Evolutionary conservation across 2,113 vertebrate species (phyloP), one percentile per base, ranked within the genome.

Genomic region (Genyomyrus donnyi): DNA sequence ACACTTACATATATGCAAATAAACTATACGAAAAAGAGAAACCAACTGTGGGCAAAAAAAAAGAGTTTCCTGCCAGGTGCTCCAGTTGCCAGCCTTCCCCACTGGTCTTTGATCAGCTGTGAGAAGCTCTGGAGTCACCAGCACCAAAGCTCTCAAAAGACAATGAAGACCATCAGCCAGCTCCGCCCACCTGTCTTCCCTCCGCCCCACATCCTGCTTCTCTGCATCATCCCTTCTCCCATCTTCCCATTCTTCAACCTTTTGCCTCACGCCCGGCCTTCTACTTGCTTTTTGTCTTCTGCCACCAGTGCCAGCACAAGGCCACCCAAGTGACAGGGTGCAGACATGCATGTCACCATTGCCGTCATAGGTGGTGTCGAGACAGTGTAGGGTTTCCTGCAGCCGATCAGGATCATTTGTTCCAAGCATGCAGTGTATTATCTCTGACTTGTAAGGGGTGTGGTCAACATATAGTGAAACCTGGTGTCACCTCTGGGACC

Each of bases 1-100:
- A 50, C 31, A 77, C 70, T 77, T 77, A 77, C 74, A 80, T 87
- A 42, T 53, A 87, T 87, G 83, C 24, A 53, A 53, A 87, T 87
- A 87, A 35, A 56, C 85, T n/a, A 27, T 13, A 86, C 11, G 1
- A 50, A 50, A 80, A 39, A 17, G 35, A 86, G 84, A 48, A 87
- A 53, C 50, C 50, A 21, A 39, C 49, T 24, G 49, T 27, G 85
- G 13, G 24, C 50, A 87, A 53, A 39, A 53, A 52, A 50, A 39
- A 48, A 19, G 15, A 35, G 5, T 10, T 39, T 52, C 85, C n/a
- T 53, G 50, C 27, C 49, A 87, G 50, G 48, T 86, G 84, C 84
- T 50, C 84, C 48, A 86, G 84, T 8, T 86, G 45, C 84, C 24
- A n/a, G n/a, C 11, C 84, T 85, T 86, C 46, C 46, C 21, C 45